Base-by-base conservation (phyloP, 2,888 invertebrate genomes). In the Coelinius sp. region DNA sequence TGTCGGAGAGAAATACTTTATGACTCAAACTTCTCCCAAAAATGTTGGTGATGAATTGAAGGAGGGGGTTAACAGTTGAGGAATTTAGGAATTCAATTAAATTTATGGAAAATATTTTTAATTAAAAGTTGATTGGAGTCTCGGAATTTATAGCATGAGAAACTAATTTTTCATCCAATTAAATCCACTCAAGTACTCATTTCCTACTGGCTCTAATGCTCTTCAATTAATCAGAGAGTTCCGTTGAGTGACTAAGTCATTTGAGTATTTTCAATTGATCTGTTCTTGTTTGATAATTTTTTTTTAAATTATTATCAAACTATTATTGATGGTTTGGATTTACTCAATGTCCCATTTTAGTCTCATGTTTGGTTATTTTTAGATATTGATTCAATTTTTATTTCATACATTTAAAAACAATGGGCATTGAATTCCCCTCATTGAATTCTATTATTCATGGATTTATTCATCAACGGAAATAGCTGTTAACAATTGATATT, bases 201-300 rank as follows among this genome's bases (percentile, higher is more conserved):
- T 24, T 56, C 44, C 44, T 56, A 56, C 10, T 22, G 20, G 31
- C 24, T 56, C n/a, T n/a, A n/a, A 38, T 56, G 31, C 24, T 17
- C 38, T 56, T 38, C 68, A 68, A 68, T 68, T 68, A 68, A 68
- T 68, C 41, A 38, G 14, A 22, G 8, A 44, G 24, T 56, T 68
- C 44, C 68, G 49, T 67, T 52, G 41, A 31, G 41, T 68, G 68
- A 68, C 17, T 41, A 41, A 49, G 46, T 52, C 35, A 59, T 20
- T 31, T 31, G 20, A 56, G 27, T 56, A 59, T 52, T 27, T 53
- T 67, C 53, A 41, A 12, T n/a, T 1, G 10, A 53, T 3, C n/a
- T 5, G n/a, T 41, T 41, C 41, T 12, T n/a, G 41, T 1, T n/a
- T n/a, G n/a, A n/a, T n/a, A n/a, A n/a, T n/a, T n/a, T n/a, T n/a